Evolutionary conservation across 2,113 vertebrate genomes (phyloP).

Genomic region (Cyphomyrus discorhynchus): DNA sequence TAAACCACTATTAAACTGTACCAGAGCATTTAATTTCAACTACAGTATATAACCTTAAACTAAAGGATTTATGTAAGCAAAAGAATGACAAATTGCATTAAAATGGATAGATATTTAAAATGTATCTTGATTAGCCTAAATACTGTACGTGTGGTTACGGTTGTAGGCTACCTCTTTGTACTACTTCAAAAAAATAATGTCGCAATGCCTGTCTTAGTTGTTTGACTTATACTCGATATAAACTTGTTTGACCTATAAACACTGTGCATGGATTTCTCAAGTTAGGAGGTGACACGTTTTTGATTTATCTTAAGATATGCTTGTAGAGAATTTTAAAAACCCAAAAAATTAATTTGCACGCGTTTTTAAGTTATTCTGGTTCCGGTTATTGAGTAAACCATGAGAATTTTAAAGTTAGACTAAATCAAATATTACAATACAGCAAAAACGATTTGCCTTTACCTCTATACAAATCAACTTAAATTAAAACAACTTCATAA

Average conservation of each 20-base stretch:
- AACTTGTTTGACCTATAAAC: not conserved
- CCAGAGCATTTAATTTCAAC: not conserved
- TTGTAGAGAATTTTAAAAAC: not conserved
- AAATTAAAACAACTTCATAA: too few species aligned
- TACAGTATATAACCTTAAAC: not conserved
- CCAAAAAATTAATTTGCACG: too few species aligned
- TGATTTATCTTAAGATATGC: not conserved
- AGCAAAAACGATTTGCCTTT: too few species aligned
- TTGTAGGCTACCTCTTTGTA: not conserved
- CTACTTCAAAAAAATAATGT: not conserved
- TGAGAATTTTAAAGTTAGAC: too few species aligned
- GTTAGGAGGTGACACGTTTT: not conserved
- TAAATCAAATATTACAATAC: too few species aligned
- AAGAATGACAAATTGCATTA: not conserved
- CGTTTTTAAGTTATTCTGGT: too few species aligned
- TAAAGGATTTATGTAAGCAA: not conserved
- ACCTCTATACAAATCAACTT: too few species aligned
- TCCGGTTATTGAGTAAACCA: too few species aligned
- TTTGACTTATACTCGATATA: not conserved
- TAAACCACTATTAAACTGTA: not conserved
- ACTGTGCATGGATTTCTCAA: not conserved
- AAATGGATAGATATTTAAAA: not conserved
- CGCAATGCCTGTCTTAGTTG: not conserved
- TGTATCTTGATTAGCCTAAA: not conserved
- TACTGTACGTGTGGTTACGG: not conserved